Conservation (phyloP, 1,140 invertebrate species). For the Rhagoletis zephyria region DNA sequence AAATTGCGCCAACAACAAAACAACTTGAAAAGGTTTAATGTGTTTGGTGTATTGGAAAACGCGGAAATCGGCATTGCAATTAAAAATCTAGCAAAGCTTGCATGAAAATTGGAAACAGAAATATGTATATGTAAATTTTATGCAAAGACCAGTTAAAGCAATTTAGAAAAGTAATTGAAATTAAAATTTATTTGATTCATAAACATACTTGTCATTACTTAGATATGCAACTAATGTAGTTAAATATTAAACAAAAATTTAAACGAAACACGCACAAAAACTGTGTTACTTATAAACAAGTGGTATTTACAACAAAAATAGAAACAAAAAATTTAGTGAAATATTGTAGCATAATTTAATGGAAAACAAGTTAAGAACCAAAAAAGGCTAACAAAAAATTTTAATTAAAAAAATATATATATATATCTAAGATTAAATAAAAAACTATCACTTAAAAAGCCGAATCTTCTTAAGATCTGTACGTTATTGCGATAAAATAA, state of each 20-base stretch:
- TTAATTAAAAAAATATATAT: background rate
- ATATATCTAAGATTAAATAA: too few species aligned
- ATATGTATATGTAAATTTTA: background rate
- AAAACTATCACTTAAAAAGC: background rate
- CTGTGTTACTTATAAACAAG: constrained; percentile 44
- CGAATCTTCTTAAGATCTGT: background rate
- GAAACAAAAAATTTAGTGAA: background rate
- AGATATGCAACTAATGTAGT: background rate
- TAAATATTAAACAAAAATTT: background rate
- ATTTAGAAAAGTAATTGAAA: too few species aligned
- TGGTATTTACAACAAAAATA: constrained; percentile 14
- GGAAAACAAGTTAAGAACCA: background rate
- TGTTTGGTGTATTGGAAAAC: too few species aligned
- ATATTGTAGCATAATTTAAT: background rate
- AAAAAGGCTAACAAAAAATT: background rate
- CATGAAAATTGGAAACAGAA: too few species aligned
- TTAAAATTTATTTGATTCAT: too few species aligned
- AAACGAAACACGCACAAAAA: constrained; percentile 27
- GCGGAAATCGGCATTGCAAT: too few species aligned
- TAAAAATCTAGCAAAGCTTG: too few species aligned
- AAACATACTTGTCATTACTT: background rate
- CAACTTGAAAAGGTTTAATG: too few species aligned
- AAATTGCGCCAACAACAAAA: too few species aligned
- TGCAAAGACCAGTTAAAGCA: background rate
- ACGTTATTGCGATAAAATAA: background rate